Evolutionary conservation across 2,797 vertebrate species (phyloP).

Genomic region (Pyrocephalus nanus): DNA sequence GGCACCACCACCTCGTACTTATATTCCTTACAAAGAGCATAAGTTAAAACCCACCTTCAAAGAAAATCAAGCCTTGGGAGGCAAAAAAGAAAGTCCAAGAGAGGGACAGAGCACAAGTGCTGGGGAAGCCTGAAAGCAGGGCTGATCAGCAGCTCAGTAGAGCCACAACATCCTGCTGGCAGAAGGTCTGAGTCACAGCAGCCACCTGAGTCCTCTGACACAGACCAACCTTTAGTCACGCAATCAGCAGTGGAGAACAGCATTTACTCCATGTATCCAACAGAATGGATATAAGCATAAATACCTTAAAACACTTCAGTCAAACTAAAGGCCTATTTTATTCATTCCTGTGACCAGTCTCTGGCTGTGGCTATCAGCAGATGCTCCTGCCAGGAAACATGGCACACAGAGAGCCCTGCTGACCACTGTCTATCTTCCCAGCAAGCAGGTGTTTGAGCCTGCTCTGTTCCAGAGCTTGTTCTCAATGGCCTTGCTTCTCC

Average conservation of each 20-base stretch:
- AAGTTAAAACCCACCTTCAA: neutral
- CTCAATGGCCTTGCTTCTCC: neutral
- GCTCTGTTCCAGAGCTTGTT: neutral
- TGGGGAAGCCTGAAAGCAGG: neutral
- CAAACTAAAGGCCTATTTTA: neutral
- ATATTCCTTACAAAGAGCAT: neutral
- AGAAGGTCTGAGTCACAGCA: neutral
- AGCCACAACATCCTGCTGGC: neutral
- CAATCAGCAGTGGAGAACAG: neutral
- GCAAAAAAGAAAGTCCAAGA: neutral
- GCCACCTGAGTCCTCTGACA: neutral
- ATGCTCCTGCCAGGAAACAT: neutral
- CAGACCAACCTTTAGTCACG: neutral
- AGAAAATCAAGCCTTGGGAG: neutral
- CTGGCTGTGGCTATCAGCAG: neutral
- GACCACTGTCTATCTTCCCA: neutral
- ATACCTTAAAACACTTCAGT: neutral
- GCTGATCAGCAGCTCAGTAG: neutral
- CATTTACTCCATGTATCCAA: neutral
- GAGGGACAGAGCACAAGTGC: neutral
- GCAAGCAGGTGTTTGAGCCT: neutral
- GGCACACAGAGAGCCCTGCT: neutral
- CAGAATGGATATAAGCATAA: neutral
- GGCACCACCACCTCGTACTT: neutral
- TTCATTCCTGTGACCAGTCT: neutral